Evolutionary conservation across 1,140 invertebrate species (phyloP).

Genomic region (Apis florea): DNA sequence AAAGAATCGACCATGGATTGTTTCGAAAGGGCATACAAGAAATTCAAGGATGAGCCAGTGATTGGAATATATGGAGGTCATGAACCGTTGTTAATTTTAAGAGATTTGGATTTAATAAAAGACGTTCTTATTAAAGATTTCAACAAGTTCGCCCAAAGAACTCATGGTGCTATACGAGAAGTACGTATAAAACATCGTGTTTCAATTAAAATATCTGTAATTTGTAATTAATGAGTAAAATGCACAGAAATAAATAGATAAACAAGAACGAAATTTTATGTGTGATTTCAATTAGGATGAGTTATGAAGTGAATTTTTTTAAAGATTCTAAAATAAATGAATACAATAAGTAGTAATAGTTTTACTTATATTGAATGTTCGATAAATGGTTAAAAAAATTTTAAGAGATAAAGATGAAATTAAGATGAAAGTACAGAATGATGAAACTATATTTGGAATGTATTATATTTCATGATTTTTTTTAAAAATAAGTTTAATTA

Average conservation of each 20-base stretch:
- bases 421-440: neutral
- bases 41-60: conserved; percentile 32
- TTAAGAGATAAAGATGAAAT: neutral
- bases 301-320: neutral
- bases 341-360: neutral
- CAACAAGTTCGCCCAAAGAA: conserved; percentile 20
- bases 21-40: conserved; percentile 14
- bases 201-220: no score
- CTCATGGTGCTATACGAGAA: neutral
- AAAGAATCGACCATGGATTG: neutral
- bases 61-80: conserved; percentile 20
- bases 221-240: no score
- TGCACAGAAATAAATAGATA: no score
- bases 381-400: neutral
- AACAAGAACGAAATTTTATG: no score
- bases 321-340: neutral
- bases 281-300: no score
- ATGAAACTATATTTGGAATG: neutral
- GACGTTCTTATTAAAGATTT: conserved; percentile 56
- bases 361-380: neutral
- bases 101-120: conserved; percentile 42
- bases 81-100: conserved; percentile 13
- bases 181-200: conserved; percentile 3
- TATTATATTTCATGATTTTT: no score
- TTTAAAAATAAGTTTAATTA: no score